Conservation (phyloP, 2,113 vertebrate genomes). For the Lepidothrix coronata region DNA sequence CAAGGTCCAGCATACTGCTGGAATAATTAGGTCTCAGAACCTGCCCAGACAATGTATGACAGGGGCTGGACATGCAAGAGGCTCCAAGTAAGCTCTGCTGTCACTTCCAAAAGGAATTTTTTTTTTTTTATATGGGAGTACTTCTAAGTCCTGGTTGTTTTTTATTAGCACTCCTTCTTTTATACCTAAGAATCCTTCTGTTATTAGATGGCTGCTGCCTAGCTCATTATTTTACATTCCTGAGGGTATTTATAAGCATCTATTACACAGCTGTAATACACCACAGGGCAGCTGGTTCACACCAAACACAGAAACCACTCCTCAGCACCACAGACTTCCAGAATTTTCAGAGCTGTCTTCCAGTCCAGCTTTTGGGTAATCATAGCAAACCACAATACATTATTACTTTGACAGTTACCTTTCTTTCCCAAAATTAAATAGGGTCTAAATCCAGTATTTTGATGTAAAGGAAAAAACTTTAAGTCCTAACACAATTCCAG, state of each 20-base stretch:
- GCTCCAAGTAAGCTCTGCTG: neutral
- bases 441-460: neutral
- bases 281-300: neutral
- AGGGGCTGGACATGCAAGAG: neutral
- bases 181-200: neutral
- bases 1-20: neutral
- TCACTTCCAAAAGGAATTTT: neutral
- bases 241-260: neutral
- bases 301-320: neutral
- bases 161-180: neutral
- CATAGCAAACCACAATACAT: neutral
- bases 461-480: neutral
- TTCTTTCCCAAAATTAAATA: neutral
- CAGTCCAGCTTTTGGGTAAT: neutral
- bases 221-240: neutral
- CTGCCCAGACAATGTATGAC: neutral
- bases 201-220: neutral
- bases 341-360: neutral
- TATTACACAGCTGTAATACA: neutral
- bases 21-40: neutral
- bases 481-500: neutral
- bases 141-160: neutral
- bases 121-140: neutral
- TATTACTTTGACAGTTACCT: neutral
- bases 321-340: neutral